Conservation (phyloP, 2,113 vertebrate genomes). For the Pituophis catenifer region DNA sequence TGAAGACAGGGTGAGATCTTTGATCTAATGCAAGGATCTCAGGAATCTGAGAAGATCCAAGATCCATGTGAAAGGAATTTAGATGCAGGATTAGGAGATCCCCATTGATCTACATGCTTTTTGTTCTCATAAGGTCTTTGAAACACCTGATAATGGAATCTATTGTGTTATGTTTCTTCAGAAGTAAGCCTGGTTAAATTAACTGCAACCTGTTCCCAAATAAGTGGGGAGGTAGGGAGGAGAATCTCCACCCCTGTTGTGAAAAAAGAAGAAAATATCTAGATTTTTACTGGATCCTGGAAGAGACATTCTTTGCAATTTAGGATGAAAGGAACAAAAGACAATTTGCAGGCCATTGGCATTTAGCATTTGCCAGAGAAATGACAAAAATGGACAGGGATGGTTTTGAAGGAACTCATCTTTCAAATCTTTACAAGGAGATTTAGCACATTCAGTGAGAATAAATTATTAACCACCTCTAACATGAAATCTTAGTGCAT, state of each 20-base stretch:
- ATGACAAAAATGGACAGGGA: neutral
- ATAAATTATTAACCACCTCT: neutral
- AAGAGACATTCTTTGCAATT: slow-evolving; percentile 34
- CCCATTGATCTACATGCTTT: neutral
- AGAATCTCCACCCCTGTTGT: slow-evolving; percentile 13
- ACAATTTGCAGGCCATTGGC: neutral
- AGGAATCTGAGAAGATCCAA: neutral
- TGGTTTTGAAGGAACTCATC: neutral
- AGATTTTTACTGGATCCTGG: slow-evolving; percentile 2
- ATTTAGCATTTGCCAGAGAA: neutral
- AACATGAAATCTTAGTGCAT: neutral
- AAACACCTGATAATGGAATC: neutral
- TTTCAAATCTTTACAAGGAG: neutral
- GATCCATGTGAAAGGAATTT: neutral
- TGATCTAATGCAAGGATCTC: neutral
- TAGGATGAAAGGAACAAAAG: neutral
- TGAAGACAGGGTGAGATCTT: neutral
- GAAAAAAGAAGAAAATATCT: neutral
- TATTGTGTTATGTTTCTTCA: neutral
- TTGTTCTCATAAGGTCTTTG: neutral
- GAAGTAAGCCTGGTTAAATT: neutral
- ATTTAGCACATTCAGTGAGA: neutral
- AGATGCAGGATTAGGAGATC: neutral
- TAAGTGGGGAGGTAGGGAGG: slow-evolving; percentile 28
- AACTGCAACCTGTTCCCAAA: neutral